These are phyloP conservation scores for Crocallis elinguaria DNA, from an alignment of 2,888 invertebrate genomes.

Conservation along the genomic window DNA sequence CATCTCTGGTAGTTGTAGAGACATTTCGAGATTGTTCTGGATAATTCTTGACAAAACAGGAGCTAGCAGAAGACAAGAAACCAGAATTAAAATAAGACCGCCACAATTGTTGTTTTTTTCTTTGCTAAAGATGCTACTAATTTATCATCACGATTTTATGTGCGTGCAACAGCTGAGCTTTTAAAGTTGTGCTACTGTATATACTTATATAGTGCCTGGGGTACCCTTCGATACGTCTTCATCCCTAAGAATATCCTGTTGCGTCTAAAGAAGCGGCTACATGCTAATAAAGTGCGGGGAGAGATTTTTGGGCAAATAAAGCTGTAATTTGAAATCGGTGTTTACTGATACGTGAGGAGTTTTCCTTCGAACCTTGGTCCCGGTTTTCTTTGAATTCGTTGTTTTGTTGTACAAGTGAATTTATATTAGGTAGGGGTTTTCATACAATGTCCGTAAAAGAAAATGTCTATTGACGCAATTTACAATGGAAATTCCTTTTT, in stretches of 20 bases:
- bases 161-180: too few species aligned
- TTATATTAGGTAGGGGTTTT: slow-evolving; percentile 11
- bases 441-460: neutral
- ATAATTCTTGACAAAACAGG: too few species aligned
- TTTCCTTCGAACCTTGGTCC: slow-evolving; percentile 25
- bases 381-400: slow-evolving; percentile 27
- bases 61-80: too few species aligned
- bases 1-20: too few species aligned
- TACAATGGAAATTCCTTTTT: neutral
- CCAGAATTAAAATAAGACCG: too few species aligned
- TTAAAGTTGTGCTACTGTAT: neutral
- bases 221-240: slow-evolving; percentile 46
- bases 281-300: slow-evolving; percentile 51
- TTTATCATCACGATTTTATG: too few species aligned
- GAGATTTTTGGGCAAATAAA: slow-evolving; percentile 64
- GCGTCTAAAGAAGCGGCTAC: slow-evolving; percentile 72
- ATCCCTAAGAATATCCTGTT: slow-evolving; percentile 80
- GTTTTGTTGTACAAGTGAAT: slow-evolving; percentile 23
- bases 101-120: too few species aligned
- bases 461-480: neutral
- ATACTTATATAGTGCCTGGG: neutral
- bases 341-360: slow-evolving; percentile 38
- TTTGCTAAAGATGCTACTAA: too few species aligned
- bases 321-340: slow-evolving; percentile 72
- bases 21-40: too few species aligned